Conservation (phyloP, 2,113 vertebrate genomes). For the Balaeniceps rex region DNA sequence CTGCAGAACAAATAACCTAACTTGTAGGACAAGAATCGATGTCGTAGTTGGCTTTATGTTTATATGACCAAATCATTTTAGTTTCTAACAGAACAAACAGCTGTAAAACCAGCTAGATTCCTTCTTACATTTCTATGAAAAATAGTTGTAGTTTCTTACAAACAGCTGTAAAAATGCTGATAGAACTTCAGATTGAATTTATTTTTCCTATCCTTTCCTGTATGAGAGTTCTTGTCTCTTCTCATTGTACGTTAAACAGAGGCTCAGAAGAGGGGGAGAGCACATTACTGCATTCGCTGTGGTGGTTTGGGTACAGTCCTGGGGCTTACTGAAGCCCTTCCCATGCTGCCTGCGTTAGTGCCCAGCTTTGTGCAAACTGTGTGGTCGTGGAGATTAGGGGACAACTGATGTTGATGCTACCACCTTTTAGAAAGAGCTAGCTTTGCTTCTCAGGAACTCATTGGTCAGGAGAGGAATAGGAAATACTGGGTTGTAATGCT, state of each 20-base stretch:
- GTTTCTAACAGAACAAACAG: neutral
- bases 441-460: neutral
- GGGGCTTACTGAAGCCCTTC: neutral
- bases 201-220: neutral
- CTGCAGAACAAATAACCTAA: neutral
- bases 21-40: neutral
- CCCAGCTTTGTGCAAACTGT: neutral
- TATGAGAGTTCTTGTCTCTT: neutral
- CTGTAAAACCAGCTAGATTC: neutral
- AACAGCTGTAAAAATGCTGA: neutral
- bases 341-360: accelerated
- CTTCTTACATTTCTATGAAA: neutral
- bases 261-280: neutral
- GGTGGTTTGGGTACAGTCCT: neutral
- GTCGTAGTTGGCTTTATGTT: neutral
- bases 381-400: neutral
- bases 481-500: neutral
- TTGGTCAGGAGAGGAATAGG: neutral
- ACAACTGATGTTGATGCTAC: neutral
- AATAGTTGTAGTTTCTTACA: neutral
- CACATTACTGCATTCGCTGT: neutral
- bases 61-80: neutral
- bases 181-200: neutral
- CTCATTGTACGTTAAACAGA: neutral
- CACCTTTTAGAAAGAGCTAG: neutral